Conservation (phyloP, 2,888 invertebrate genomes). For the Drosophila merina region DNA sequence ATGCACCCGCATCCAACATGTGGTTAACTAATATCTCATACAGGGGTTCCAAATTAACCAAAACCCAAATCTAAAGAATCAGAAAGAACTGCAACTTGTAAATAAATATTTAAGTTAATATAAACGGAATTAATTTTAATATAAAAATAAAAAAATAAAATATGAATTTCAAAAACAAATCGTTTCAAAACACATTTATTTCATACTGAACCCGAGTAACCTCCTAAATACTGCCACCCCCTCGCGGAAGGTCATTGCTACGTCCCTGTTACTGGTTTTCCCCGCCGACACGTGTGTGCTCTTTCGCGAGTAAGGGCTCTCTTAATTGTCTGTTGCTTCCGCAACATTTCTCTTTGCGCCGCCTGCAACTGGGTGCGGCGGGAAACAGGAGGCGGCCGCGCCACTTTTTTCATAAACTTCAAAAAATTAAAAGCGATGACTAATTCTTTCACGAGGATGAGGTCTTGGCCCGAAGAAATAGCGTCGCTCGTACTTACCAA, state of each 20-base stretch:
- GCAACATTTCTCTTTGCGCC: slow-evolving; percentile 39
- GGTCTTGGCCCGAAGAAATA: slow-evolving; percentile 35
- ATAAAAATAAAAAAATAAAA: too few species aligned
- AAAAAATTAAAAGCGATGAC: slow-evolving; percentile 59
- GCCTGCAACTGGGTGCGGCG: slow-evolving; percentile 66
- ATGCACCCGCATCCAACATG: slow-evolving; percentile 22
- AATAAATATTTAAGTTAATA: too few species aligned
- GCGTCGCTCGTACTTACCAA: slow-evolving; percentile 56
- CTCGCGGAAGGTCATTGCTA: slow-evolving; percentile 1
- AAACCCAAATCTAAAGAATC: too few species aligned
- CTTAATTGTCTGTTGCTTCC: slow-evolving; percentile 69
- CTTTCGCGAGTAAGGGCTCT: slow-evolving; percentile 45
- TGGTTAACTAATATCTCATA: slow-evolving; percentile 3
- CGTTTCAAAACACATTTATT: too few species aligned
- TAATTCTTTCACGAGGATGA: slow-evolving; percentile 48
- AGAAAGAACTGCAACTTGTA: too few species aligned
- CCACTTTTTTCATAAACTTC: slow-evolving; percentile 59
- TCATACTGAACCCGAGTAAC: too few species aligned
- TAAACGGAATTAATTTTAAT: too few species aligned
- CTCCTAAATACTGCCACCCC: too few species aligned
- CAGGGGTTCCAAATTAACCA: background rate
- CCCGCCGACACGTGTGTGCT: slow-evolving; percentile 57
- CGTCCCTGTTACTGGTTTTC: slow-evolving; percentile 16
- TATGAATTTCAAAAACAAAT: too few species aligned
- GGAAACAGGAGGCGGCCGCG: slow-evolving; percentile 63